Conservation (phyloP, 2,113 vertebrate species). For the Scortum barcoo region DNA sequence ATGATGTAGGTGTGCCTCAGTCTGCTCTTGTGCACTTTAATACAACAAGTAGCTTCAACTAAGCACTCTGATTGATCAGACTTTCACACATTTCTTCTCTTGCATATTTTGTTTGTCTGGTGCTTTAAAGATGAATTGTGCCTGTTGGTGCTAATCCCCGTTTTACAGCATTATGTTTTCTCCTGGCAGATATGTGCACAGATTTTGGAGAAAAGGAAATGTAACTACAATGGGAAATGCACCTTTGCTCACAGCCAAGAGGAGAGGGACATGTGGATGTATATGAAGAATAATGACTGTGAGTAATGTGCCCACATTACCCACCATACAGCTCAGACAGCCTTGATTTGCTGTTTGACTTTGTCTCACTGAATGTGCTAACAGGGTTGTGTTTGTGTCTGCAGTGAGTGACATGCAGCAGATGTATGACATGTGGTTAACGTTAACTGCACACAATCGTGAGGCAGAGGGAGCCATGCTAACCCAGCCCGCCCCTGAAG, state of each 20-base stretch:
- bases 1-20: slow-evolving; percentile 87
- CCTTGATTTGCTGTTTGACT: background rate
- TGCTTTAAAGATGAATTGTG: background rate
- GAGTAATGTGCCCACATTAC: slow-evolving; percentile 71
- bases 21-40: background rate
- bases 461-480: slow-evolving; percentile 83
- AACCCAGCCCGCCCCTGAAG: slow-evolving; percentile 78
- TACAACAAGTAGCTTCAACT: background rate
- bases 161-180: slow-evolving; percentile 1
- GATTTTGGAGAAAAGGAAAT: slow-evolving; percentile 91
- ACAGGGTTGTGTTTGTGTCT: slow-evolving; percentile 18
- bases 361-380: background rate
- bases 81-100: background rate
- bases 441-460: slow-evolving; percentile 85
- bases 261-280: slow-evolving; percentile 96
- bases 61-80: background rate
- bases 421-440: slow-evolving; percentile 93
- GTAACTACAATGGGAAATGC: slow-evolving; percentile 92
- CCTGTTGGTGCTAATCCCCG: background rate
- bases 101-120: background rate
- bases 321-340: too few species aligned
- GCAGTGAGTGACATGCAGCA: slow-evolving; percentile 94
- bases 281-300: slow-evolving; percentile 98
- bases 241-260: slow-evolving; percentile 95
- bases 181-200: slow-evolving; percentile 90